Evolutionary conservation across 2,797 vertebrate genomes (phyloP).

Genomic region (Orientallactaga sibirica): DNA sequence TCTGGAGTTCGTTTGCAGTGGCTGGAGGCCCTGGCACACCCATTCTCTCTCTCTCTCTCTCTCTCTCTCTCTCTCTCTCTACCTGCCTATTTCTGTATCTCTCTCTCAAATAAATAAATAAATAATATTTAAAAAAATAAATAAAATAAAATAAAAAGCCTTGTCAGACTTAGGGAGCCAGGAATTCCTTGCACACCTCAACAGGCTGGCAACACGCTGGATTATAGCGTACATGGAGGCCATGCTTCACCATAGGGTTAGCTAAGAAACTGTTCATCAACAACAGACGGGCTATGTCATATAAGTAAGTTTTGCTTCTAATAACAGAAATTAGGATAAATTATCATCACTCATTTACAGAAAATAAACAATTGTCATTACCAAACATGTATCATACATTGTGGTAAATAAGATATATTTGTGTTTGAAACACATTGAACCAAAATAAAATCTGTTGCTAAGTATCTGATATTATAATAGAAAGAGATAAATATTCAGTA

Average conservation of each 20-base stretch:
- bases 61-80: too few species aligned
- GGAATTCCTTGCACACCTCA: conserved; percentile 64
- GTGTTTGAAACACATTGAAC: background rate
- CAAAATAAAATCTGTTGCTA: background rate
- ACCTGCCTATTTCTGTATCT: too few species aligned
- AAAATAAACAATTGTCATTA: background rate
- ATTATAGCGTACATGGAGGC: conserved; percentile 45
- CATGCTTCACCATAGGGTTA: conserved; percentile 65
- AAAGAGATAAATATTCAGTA: background rate
- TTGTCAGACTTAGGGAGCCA: conserved; percentile 65
- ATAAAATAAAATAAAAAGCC: too few species aligned
- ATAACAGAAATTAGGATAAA: background rate
- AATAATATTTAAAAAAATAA: too few species aligned
- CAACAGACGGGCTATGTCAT: conserved; percentile 16
- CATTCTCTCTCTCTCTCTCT: too few species aligned
- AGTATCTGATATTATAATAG: background rate
- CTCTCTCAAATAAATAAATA: too few species aligned
- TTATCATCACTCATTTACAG: background rate
- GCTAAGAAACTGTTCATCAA: conserved; percentile 64
- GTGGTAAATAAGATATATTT: background rate
- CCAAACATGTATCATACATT: background rate
- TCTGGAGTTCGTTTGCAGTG: too few species aligned
- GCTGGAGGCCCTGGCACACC: too few species aligned
- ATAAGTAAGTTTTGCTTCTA: background rate
- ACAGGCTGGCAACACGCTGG: conserved; percentile 72